Conservation (phyloP, 1,140 invertebrate species). For the Caenorhabditis latens region DNA sequence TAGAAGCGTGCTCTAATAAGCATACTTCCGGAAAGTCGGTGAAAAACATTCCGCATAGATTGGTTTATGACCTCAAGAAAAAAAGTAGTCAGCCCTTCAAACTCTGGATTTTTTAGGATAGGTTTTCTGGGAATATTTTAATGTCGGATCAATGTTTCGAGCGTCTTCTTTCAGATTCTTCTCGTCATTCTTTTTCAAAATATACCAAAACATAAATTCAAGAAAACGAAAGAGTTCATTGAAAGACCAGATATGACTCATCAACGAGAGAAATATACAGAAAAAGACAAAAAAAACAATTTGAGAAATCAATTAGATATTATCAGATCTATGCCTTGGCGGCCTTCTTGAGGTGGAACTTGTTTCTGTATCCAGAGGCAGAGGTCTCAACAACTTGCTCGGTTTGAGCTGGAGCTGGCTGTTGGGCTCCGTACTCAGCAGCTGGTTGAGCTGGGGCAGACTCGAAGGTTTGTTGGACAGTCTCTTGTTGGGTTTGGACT, state of each 20-base stretch:
- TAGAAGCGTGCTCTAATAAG: no score
- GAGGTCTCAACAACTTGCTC: conserved; percentile 42
- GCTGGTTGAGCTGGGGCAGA: conserved; percentile 45
- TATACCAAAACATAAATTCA: not conserved
- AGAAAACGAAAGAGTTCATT: conserved; percentile 26
- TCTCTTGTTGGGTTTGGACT: conserved; percentile 21
- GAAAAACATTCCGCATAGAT: no score
- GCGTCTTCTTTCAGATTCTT: no score
- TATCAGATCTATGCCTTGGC: conserved; percentile 30
- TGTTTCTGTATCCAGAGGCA: conserved; percentile 35
- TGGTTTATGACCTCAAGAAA: no score
- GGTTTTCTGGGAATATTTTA: no score
- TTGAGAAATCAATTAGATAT: not conserved
- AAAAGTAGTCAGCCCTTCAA: no score
- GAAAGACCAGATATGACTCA: conserved; percentile 21
- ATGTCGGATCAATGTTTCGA: no score
- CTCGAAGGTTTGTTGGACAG: conserved; percentile 44
- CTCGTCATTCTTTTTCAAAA: no score
- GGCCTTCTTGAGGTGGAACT: conserved; percentile 50
- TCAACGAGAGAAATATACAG: conserved; percentile 39
- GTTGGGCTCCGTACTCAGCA: conserved; percentile 50
- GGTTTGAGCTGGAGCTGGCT: conserved; percentile 12
- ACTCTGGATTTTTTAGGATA: no score
- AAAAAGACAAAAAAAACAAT: not conserved
- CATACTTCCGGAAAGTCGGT: no score